A percentile compares a stretch with the other conserved stretches of the same genome.
These are phyloP conservation scores for Caranx melampygus DNA, from an alignment of 2,113 vertebrate genomes.

Conservation along the genomic window DNA sequence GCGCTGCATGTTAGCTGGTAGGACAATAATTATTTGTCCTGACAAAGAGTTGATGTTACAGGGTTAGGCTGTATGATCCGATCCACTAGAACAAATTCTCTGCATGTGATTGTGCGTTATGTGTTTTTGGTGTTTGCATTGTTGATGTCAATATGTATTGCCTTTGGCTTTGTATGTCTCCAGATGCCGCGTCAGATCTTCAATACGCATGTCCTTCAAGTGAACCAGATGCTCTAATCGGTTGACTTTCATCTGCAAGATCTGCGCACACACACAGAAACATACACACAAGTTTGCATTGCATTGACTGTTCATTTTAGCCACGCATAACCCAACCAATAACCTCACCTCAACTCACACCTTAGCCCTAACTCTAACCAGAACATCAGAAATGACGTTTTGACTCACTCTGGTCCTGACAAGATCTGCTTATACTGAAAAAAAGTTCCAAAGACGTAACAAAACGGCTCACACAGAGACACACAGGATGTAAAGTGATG, in stretches of 20 bases:
- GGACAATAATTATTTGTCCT: not conserved
- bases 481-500: constrained; percentile 24
- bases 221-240: constrained; percentile 82
- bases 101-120: not conserved
- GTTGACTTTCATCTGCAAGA: constrained; percentile 85
- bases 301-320: too few species aligned
- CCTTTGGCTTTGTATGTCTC: constrained; percentile 68
- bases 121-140: not conserved
- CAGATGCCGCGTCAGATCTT: constrained; percentile 74
- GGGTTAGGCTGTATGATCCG: not conserved
- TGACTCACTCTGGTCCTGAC: too few species aligned
- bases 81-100: not conserved
- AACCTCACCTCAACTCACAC: too few species aligned
- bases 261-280: constrained; percentile 67
- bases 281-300: constrained; percentile 12
- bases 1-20: not conserved
- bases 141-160: constrained; percentile 50
- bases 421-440: too few species aligned
- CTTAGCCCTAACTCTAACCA: too few species aligned
- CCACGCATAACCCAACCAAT: too few species aligned
- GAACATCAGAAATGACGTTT: too few species aligned
- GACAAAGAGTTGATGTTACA: not conserved
- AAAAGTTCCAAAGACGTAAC: too few species aligned
- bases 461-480: constrained; percentile 71
- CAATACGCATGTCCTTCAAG: constrained; percentile 83